A percentile compares a stretch with the other conserved stretches of the same genome.
Evolutionary conservation across 2,113 vertebrate species (phyloP).

Genomic region (Herpailurus yagouaroundi): DNA sequence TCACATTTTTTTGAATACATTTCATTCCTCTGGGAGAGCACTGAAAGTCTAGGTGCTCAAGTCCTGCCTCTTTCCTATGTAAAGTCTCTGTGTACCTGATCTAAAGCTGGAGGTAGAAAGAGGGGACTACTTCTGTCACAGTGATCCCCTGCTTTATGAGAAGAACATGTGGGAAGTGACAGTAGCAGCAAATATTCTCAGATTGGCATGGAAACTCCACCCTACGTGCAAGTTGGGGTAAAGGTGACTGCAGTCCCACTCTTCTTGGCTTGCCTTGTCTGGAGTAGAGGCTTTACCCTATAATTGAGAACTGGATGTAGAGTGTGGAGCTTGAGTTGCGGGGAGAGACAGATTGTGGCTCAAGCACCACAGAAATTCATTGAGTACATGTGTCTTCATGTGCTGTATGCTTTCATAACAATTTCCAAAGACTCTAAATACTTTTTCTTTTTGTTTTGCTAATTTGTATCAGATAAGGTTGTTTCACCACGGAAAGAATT

Average conservation of each 20-base stretch:
- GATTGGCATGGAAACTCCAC: background rate
- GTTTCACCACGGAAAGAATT: background rate
- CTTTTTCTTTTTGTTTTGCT: background rate
- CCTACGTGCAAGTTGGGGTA: no score
- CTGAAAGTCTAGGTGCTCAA: background rate
- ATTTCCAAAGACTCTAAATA: background rate
- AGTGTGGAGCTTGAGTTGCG: background rate
- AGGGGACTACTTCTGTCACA: background rate
- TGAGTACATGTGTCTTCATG: background rate
- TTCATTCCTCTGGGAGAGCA: background rate
- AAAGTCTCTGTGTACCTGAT: background rate
- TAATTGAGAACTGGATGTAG: no score
- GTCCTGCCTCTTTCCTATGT: background rate
- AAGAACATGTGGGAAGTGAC: no score
- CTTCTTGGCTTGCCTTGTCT: no score
- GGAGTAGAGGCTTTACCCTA: background rate
- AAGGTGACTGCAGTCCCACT: no score
- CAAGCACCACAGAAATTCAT: background rate
- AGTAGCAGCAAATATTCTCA: background rate
- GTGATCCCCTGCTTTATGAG: background rate
- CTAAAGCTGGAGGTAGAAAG: background rate
- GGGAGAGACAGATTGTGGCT: rapidly evolving
- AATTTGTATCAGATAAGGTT: background rate
- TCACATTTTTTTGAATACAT: background rate
- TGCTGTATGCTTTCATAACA: background rate